Evolutionary conservation across 2,888 invertebrate genomes (phyloP), one percentile per base, ranked within the genome.

Genomic region (Rambutsinella grinnellia): DNA sequence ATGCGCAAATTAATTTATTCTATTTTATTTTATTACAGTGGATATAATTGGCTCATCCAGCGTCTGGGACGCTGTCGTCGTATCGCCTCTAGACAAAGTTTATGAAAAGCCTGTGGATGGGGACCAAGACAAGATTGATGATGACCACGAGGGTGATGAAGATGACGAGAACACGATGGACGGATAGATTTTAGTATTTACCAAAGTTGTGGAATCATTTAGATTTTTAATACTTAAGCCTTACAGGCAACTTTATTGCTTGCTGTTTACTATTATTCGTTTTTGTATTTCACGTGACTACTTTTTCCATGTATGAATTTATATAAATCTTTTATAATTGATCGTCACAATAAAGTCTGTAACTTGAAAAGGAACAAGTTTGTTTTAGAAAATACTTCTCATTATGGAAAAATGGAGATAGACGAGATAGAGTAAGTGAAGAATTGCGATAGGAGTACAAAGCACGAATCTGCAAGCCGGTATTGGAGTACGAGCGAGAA

Each of bases 41-140:
- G 90, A 89, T 72, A 91, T 94, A 66, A 91, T 93, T 8, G 90
- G 93, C 0, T 96, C 97, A 87, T 96, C 97, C 92, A 95, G 96
- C 0, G 95, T 97, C 19, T 97, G 97, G 96, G 94, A 97, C 85
- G 97, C 97, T 0, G 96, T 98, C 1, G 96, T 97, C 0, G 96
- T 99, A 0, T 95, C 96, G 0, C 97, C 98, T 0, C 89, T 97
- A n/a, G 96, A 96, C 78, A 93, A 94, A 79, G 97, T 97, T 0
- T 98, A 97, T 87, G 95, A 94, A 83, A 93, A 93, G 85, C 91
- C 92, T 0, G 90, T 90, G 26, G 93, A 94, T 53, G 92, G 91
- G 13, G 91, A 91, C 81, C 82, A 84, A 21, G 85, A 84, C 3
- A 85, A 86, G 47, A 85, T 84, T 56, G 85, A 85, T 47, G 85